A percentile compares a stretch with the other conserved stretches of the same genome.
These are phyloP conservation scores for Neogobius melanostomus DNA, from an alignment of 2,113 vertebrate species.

Conservation along the genomic window DNA sequence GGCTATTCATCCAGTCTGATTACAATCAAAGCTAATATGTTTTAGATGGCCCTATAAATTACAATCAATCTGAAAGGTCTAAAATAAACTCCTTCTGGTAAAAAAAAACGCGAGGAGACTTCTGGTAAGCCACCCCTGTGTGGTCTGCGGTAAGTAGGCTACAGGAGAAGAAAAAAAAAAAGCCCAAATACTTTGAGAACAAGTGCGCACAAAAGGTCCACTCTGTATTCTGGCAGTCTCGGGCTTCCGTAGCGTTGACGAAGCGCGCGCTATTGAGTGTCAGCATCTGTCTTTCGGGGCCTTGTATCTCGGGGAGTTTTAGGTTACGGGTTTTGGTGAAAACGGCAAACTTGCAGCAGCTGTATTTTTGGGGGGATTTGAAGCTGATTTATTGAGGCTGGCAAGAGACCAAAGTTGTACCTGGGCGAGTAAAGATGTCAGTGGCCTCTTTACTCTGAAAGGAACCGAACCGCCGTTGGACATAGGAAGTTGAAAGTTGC, in stretches of 20 bases:
- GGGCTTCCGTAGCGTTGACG: conserved; percentile 8
- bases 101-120: not conserved
- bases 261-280: conserved; percentile 6
- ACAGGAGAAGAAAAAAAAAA: not conserved
- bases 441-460: not conserved
- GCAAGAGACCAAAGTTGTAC: not conserved
- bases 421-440: conserved; percentile 1
- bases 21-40: conserved; percentile 14
- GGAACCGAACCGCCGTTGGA: not conserved
- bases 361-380: conserved; percentile 2
- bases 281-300: not conserved
- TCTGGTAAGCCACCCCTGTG: conserved; percentile 11
- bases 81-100: conserved; percentile 12
- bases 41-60: conserved; percentile 13
- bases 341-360: not conserved
- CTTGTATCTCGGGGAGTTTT: not conserved
- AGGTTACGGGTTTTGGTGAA: not conserved
- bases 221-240: conserved; percentile 7
- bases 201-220: not conserved
- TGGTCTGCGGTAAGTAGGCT: not conserved
- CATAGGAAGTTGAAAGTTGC: not conserved
- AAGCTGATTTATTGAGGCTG: conserved; percentile 6
- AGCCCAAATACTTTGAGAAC: not conserved
- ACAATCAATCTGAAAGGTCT: conserved; percentile 12
- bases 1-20: not conserved